Conservation (phyloP, 2,888 invertebrate genomes). For the Julus scanicus region DNA sequence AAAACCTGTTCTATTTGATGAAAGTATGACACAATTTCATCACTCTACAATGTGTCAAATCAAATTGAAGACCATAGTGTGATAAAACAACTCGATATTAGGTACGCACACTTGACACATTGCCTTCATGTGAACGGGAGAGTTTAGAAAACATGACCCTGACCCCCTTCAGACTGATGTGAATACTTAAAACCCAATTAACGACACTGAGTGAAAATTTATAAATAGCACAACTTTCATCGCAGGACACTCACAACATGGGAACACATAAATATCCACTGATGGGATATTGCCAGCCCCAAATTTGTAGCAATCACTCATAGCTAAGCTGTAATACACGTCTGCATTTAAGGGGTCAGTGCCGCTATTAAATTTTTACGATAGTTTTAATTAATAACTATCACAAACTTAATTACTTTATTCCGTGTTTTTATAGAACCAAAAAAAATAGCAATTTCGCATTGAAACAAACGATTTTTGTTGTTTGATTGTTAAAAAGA, state of each 20-base stretch:
- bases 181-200: not conserved
- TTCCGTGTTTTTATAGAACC: no score
- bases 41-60: not conserved
- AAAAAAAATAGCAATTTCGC: no score
- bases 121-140: not conserved
- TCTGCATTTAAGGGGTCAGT: not conserved
- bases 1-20: not conserved
- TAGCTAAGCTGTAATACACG: not conserved
- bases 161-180: not conserved
- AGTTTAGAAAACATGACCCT: not conserved
- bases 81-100: not conserved
- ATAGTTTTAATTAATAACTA: no score
- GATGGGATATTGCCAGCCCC: not conserved
- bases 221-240: not conserved
- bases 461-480: no score
- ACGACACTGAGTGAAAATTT: no score
- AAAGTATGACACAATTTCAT: no score
- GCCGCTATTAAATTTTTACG: no score
- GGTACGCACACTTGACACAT: not conserved
- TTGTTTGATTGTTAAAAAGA: no score
- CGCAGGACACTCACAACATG: no score
- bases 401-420: no score
- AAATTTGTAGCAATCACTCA: not conserved
- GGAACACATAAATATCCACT: no score
- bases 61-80: not conserved